A percentile compares a stretch with the other conserved stretches of the same genome.
These are phyloP conservation scores for Pituophis catenifer DNA, from an alignment of 2,113 vertebrate species.

Conservation along the genomic window DNA sequence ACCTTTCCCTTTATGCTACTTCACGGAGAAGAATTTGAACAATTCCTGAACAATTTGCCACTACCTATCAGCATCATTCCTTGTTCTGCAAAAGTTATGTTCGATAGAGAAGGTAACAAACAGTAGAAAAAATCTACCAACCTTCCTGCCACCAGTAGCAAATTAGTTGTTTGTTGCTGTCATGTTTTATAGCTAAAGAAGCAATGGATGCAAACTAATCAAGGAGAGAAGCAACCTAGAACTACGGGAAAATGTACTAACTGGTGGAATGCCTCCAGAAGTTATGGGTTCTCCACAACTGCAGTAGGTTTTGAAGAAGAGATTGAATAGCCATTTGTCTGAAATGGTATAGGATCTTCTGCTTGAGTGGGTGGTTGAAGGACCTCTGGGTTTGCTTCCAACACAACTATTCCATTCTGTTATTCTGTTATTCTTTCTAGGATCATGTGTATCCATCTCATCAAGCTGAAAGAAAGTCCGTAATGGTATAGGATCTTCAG, in stretches of 20 bases:
- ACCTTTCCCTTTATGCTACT: background rate
- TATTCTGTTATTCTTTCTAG: too few species aligned
- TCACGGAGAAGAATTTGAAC: background rate
- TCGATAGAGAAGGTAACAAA: background rate
- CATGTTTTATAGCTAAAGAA: background rate
- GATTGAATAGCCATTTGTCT: background rate
- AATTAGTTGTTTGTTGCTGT: background rate
- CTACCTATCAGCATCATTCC: background rate
- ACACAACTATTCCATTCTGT: too few species aligned
- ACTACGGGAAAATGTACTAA: background rate
- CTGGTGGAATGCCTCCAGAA: background rate
- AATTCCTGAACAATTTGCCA: background rate
- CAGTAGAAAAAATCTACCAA: background rate
- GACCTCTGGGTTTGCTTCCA: too few species aligned
- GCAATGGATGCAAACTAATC: background rate
- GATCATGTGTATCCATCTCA: too few species aligned
- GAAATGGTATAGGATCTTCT: too few species aligned
- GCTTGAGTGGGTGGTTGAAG: too few species aligned
- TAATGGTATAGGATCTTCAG: too few species aligned
- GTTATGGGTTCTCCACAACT: background rate
- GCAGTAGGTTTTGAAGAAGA: background rate
- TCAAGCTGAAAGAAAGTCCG: too few species aligned
- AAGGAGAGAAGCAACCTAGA: background rate
- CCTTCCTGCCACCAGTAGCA: background rate
- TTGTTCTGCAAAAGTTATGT: background rate